Conservation (phyloP, 1,140 invertebrate species). For the Aphaenogaster rudis region DNA sequence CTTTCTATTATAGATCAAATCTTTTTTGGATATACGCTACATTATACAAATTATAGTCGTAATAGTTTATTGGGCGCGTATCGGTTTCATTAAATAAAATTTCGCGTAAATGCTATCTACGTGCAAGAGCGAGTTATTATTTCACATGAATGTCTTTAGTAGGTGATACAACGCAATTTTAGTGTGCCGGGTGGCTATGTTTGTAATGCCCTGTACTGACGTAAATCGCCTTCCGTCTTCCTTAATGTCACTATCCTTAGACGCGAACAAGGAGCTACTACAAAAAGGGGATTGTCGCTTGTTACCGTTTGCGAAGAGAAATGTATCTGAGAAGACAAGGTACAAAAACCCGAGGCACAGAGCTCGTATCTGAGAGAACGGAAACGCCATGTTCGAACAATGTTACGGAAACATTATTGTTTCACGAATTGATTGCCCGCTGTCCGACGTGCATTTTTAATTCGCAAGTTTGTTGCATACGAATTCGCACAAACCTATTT, state of each 20-base stretch:
- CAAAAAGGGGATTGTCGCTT: constrained; percentile 53
- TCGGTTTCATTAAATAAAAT: constrained; percentile 21
- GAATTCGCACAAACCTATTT: neutral
- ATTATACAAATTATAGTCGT: neutral
- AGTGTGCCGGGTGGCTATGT: neutral
- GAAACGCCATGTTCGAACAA: neutral
- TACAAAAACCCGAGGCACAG: constrained; percentile 19
- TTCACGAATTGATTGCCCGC: neutral
- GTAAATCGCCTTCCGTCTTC: constrained; percentile 49
- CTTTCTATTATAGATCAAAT: neutral
- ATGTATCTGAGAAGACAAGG: constrained; percentile 28
- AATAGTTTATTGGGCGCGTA: neutral
- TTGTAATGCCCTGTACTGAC: constrained; percentile 35
- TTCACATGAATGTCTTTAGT: constrained; percentile 6
- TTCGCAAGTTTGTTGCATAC: neutral
- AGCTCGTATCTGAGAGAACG: neutral
- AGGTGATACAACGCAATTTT: constrained; percentile 24
- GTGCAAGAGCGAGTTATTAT: neutral
- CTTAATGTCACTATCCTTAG: constrained; percentile 52
- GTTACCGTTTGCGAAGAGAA: constrained; percentile 51
- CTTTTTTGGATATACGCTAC: neutral
- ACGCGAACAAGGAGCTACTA: constrained; percentile 39
- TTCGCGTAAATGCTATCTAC: neutral
- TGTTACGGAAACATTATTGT: constrained; percentile 4
- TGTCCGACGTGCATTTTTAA: neutral